Evolutionary conservation across 2,113 vertebrate genomes (phyloP).

Genomic region (Acrocephalus kingi): DNA sequence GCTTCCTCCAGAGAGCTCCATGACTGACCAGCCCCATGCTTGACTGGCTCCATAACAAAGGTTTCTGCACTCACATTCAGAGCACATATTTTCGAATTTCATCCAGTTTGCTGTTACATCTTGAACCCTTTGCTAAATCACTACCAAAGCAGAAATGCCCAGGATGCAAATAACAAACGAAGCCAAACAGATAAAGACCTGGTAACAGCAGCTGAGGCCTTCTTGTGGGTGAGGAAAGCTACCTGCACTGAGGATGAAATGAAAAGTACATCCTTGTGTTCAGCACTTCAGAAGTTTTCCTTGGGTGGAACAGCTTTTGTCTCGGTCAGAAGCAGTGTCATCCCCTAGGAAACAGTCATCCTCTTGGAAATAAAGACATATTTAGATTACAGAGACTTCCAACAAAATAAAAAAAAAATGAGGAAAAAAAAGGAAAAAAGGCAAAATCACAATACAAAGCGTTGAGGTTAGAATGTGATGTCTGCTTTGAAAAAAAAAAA

Average conservation of each 20-base stretch:
- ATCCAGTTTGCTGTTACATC: background rate
- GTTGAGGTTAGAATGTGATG: constrained; percentile 47
- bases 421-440: background rate
- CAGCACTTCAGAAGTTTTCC: constrained; percentile 51
- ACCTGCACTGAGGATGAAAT: background rate
- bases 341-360: constrained; percentile 65
- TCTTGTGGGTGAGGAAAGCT: background rate
- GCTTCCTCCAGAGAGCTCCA: background rate
- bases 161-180: background rate
- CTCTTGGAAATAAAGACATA: constrained; percentile 49
- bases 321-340: constrained; percentile 44
- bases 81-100: background rate
- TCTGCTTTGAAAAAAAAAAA: constrained; percentile 27
- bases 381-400: constrained; percentile 56
- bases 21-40: background rate
- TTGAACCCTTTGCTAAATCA: background rate
- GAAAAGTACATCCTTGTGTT: constrained; percentile 43
- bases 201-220: background rate
- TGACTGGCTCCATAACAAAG: background rate
- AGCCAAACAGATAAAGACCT: background rate
- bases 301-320: constrained; percentile 36
- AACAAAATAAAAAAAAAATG: background rate
- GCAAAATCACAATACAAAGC: constrained; percentile 36
- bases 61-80: background rate
- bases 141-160: background rate